Base-by-base conservation (phyloP, 2,797 vertebrate species). In the Pteronotus mesoamericanus region DNA sequence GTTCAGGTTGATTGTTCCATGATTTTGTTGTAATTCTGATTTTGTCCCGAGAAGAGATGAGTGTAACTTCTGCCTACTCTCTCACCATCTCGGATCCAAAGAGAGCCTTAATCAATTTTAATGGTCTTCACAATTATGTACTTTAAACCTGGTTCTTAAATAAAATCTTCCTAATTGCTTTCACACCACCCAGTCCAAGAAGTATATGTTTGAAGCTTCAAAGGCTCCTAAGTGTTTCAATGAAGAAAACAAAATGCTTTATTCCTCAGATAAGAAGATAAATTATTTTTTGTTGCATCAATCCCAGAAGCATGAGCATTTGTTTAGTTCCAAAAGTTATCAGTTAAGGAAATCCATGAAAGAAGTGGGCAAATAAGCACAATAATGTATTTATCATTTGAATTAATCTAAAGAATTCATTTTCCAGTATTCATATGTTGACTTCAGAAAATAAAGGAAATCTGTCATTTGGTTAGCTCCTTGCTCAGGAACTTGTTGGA, bases 281-380 rank as follows among this genome's bases (percentile, higher is more conserved):
- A 92, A 46, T 90, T 84, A 22, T 53, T 85, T 37, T 92, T 90
- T 86, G 15, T 3, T 96, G 21, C 8, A 87, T 94, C 48, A 96
- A 22, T 91, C 14, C 1, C 57, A 29, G 32, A 96, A 85, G 34
- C 1, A 24, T 29, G 14, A 19, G 22, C 24, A 46, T 86, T 1
- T 21, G 42, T 79, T 89, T 93, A 46, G 11, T 53, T 9, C 16
- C 21, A 32, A 48, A 48, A 86, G 74, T 89, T 32, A 42, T 68
- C 66, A 78, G 34, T 94, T 92, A 9, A 83, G 55, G 24, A 96
- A 92, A 71, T 92, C 5, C 12, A 79, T 46, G 6, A 29, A 88
- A 82, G 39, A 57, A 11, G n/a, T 8, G 1, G 2, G 19, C 83
- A 29, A 86, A 69, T 14, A 71, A 89, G 34, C 8, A 53, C 34